Evolutionary conservation across 2,797 vertebrate species (phyloP).

Genomic region (Bradypus variegatus): DNA sequence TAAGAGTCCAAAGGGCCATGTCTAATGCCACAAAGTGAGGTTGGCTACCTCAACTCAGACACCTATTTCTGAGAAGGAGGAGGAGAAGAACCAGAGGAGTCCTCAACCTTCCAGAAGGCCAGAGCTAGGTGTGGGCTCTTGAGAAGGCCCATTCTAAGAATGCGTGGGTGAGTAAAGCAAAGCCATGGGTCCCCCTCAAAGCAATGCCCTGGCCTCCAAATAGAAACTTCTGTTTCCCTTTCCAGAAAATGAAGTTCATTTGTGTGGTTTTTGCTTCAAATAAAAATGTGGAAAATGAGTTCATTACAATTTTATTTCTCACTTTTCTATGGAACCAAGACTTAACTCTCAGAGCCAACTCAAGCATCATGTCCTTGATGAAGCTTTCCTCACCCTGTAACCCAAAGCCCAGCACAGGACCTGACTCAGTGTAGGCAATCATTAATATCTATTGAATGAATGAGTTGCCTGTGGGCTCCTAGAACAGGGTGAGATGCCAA

Average conservation of each 20-base stretch:
- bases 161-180: background rate
- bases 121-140: background rate
- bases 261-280: background rate
- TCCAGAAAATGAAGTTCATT: background rate
- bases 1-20: background rate
- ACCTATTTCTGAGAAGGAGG: background rate
- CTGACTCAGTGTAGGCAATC: background rate
- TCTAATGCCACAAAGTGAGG: background rate
- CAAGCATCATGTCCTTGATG: background rate
- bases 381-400: background rate
- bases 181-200: background rate
- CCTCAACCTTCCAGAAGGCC: background rate
- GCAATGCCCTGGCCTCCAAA: background rate
- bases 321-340: conserved; percentile 17
- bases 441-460: background rate
- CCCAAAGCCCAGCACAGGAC: background rate
- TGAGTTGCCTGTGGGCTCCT: background rate
- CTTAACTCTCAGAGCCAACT: background rate
- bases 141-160: background rate
- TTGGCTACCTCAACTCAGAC: background rate
- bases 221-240: background rate
- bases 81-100: background rate
- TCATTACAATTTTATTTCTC: background rate
- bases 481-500: background rate
- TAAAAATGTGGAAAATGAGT: background rate